These are phyloP conservation scores for Papilio aristodemus DNA, from an alignment of 1,140 invertebrate species.

Conservation along the genomic window DNA sequence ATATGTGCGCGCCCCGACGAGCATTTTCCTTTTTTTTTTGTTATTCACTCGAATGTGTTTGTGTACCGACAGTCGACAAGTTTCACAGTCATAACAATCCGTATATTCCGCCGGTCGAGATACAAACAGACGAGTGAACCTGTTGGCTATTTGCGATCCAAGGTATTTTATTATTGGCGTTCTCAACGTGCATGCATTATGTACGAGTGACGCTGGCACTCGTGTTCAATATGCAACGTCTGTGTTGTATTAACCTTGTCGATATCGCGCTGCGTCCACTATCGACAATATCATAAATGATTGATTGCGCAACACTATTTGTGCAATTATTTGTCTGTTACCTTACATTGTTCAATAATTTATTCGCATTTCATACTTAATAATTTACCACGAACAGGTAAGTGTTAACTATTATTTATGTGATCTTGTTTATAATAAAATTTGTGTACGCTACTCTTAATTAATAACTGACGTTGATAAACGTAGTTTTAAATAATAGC, in stretches of 20 bases:
- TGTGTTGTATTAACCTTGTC: conserved; percentile 60
- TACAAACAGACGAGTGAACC: conserved; percentile 31
- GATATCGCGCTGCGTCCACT: conserved; percentile 39
- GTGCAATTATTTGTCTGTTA: conserved; percentile 41
- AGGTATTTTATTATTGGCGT: conserved; percentile 36
- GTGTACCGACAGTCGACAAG: conserved; percentile 11
- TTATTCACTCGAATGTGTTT: conserved; percentile 29
- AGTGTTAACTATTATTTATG: neutral
- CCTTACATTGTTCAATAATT: conserved; percentile 34
- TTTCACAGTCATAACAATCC: conserved; percentile 32
- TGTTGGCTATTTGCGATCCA: conserved; percentile 42
- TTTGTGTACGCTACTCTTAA: conserved; percentile 26
- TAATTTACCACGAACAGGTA: neutral
- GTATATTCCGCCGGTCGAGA: conserved; percentile 21
- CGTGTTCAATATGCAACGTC: conserved; percentile 48
- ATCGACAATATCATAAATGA: conserved; percentile 50
- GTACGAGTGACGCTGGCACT: conserved; percentile 34
- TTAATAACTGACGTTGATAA: conserved; percentile 26
- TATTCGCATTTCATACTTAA: neutral
- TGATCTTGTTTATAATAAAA: neutral
- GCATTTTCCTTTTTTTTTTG: conserved; percentile 33
- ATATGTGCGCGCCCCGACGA: neutral
- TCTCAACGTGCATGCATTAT: conserved; percentile 30
- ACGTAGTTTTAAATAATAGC: neutral
- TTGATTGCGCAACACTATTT: conserved; percentile 62